Conservation (phyloP, 2,888 invertebrate genomes). For the Caenorhabditis sp. region DNA sequence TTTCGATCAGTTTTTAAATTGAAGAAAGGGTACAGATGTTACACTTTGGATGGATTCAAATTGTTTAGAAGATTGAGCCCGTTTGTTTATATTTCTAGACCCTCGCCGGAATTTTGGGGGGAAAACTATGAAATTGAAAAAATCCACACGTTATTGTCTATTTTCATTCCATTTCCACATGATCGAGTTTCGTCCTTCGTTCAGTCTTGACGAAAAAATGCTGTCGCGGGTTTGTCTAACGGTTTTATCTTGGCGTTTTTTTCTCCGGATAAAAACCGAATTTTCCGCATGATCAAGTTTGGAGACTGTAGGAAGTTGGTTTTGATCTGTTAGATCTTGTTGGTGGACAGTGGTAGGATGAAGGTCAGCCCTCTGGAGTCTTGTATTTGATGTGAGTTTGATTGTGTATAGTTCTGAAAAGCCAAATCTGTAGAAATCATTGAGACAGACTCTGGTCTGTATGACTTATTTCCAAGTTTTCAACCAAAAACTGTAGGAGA, state of each 20-base stretch:
- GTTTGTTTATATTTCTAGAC: no score
- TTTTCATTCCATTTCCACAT: conserved; percentile 33
- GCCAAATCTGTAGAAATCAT: no score
- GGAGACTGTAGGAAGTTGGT: conserved; percentile 31
- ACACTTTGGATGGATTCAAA: background rate
- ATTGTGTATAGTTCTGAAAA: no score
- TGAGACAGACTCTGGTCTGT: no score
- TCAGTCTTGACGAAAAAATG: background rate
- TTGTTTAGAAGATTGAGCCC: no score
- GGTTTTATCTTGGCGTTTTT: conserved; percentile 11
- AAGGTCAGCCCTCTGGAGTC: conserved; percentile 7
- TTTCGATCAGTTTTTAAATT: background rate
- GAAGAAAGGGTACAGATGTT: background rate
- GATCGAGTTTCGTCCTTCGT: conserved; percentile 24
- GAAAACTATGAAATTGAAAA: background rate
- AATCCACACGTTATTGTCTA: background rate
- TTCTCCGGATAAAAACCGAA: conserved; percentile 36
- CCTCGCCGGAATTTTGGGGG: no score
- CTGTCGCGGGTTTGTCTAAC: no score
- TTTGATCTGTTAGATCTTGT: conserved; percentile 10
- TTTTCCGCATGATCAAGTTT: conserved; percentile 47
- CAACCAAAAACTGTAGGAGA: background rate
- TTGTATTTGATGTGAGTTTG: no score
- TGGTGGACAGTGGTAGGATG: background rate
- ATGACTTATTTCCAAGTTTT: no score